Evolutionary conservation across 2,113 vertebrate genomes (phyloP).

Genomic region (Paradisaea rubra): DNA sequence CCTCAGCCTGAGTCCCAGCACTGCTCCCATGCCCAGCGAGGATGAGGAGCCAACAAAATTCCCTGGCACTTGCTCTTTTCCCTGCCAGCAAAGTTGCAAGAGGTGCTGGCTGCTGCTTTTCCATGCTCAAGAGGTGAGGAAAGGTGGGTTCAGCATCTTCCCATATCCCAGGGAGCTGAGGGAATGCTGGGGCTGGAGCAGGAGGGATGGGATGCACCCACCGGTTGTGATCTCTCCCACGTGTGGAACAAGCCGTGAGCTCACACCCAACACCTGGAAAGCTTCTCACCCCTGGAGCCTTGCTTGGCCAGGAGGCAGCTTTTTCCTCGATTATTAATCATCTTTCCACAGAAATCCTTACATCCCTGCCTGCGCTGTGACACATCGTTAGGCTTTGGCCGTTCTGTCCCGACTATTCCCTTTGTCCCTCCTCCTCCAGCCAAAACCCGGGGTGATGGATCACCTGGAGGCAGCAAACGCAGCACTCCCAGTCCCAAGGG

Average conservation of each 20-base stretch:
- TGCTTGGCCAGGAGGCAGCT: neutral
- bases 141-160: neutral
- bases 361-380: neutral
- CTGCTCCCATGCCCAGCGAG: neutral
- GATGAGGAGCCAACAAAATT: neutral
- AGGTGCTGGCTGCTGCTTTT: neutral
- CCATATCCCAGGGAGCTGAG: neutral
- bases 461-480: fast-evolving
- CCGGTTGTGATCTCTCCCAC: neutral
- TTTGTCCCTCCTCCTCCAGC: neutral
- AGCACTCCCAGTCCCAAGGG: neutral
- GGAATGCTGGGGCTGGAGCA: neutral
- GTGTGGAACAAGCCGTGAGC: neutral
- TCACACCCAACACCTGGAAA: neutral
- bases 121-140: neutral
- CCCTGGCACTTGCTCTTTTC: neutral
- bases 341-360: neutral
- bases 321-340: neutral
- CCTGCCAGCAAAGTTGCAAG: neutral
- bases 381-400: neutral
- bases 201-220: neutral
- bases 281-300: neutral
- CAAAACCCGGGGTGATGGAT: neutral
- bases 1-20: neutral
- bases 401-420: fast-evolving